Evolutionary conservation across 2,113 vertebrate species (phyloP), one percentile per base, ranked within the genome.

Genomic region (Australoheros scitulus): DNA sequence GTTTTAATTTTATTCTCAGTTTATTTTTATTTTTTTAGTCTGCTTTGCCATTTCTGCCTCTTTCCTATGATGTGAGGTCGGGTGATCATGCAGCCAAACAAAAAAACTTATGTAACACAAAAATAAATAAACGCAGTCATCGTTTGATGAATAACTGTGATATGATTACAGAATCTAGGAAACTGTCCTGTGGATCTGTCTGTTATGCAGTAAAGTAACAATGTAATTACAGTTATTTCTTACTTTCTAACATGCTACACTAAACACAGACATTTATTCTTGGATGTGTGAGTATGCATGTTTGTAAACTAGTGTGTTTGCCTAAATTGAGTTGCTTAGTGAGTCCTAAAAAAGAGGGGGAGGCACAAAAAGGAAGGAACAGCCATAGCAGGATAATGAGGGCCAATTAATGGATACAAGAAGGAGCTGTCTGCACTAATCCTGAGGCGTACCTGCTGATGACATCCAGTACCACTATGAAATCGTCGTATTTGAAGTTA

Each of bases 401-500:
- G 75, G 32, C 59, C 79, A 91, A 92, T 93, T 89, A 92, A 76
- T 29, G 61, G 78, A 89, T 89, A 89, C 34, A 76, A 88, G 80
- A 52, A 83, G 6, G 22, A 85, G 80, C 64, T 9, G 32, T n/a
- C 68, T 22, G 58, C 38, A 32, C 22, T 14, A 58, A 60, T n/a
- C 61, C 8, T 3, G 5, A 11, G 8, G 36, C 17, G 10, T 96
- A 99, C 98, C 98, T 99, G 97, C 97, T 99, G 93, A 97, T 97
- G 94, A 99, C 96, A 91, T 99, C 98, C 90, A 99, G 95, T 9
- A 99, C 98, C 92, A 99, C 97, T 85, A 99, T 99, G 94, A 99
- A 99, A 94, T 99, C 98, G 1, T 99, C 98, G 0, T 99, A 99
- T 94, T 99, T 99, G 95, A 99, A 99, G 95, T 97, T 99, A 43